Base-by-base conservation (phyloP, 2,888 invertebrate species). In the Tholera decimalis region DNA sequence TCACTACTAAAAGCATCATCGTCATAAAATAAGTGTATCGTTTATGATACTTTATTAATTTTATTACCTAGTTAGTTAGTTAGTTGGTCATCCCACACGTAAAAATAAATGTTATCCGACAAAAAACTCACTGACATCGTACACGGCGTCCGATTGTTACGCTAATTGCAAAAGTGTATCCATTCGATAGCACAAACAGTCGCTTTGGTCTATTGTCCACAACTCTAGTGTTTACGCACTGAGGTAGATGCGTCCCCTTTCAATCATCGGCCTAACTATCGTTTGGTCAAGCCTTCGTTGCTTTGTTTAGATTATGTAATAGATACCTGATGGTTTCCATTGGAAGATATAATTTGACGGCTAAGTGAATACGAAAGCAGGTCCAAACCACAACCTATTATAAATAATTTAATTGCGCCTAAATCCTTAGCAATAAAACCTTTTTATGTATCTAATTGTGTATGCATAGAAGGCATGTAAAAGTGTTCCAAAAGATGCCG, bases 191-290 rank as follows among this genome's bases (percentile, higher is more conserved):
- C 84, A 85, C 88, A 91, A 91, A 91, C 90, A 90, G 83, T 84
- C 83, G 88, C 88, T 88, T 88, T 84, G 86, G 86, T 79, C 89
- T 83, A 91, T 92, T 92, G 91, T 93, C 88, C 89, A 88, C 86
- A 88, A 85, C 88, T 90, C 85, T 79, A 73, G 77, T 91, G 89
- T 92, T 92, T 92, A 85, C 83, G 59, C 59, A 80, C 78, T 70
- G 81, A 80, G 76, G 83, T 82, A 83, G 84, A 83, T 84, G 79
- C 88, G 83, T 87, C 90, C 87, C 87, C 90, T 91, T 92, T 92
- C 91, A 93, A 92, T 92, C 89, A 89, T 84, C 84, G 82, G 83
- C 81, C 83, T 73, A 79, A 78, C 82, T 82, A 83, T 75, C 85
- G 89, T 87, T 88, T 88, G 88, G 88, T 90, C 85, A 89, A 74